A percentile compares a stretch with the other conserved stretches of the same genome.
Conservation (phyloP, 2,888 invertebrate species). For the Rhimphoctona megacephalus region DNA sequence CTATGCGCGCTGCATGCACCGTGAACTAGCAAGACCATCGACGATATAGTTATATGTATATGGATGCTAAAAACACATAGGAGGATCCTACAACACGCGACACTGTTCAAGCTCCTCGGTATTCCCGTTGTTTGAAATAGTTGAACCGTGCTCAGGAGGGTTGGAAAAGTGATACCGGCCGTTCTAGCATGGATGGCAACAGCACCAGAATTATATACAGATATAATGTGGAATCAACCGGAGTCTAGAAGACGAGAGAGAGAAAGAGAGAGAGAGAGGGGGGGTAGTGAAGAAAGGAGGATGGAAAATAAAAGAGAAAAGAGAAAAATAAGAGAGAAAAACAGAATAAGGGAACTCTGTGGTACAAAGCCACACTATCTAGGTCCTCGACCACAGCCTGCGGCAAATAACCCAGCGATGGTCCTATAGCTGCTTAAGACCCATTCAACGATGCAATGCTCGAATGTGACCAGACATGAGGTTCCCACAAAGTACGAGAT, state of each 20-base stretch:
- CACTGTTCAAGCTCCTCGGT: slow-evolving; percentile 43
- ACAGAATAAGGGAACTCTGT: slow-evolving; percentile 30
- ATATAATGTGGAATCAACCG: slow-evolving; percentile 2
- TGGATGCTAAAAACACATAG: slow-evolving; percentile 5
- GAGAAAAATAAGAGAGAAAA: slow-evolving; percentile 15
- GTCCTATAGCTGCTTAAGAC: slow-evolving; percentile 4
- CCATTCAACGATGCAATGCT: slow-evolving; percentile 57
- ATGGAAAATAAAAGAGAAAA: slow-evolving; percentile 25
- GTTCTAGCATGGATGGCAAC: slow-evolving; percentile 49
- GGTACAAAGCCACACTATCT: slow-evolving; percentile 45
- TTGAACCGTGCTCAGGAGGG: slow-evolving; percentile 61
- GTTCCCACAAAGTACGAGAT: neutral
- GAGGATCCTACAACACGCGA: slow-evolving; percentile 17
- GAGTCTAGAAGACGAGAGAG: neutral
- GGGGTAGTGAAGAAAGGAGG: slow-evolving; percentile 22
- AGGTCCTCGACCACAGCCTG: slow-evolving; percentile 41
- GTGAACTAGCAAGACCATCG: slow-evolving; percentile 23
- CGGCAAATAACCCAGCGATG: slow-evolving; percentile 30
- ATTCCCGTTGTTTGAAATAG: slow-evolving; percentile 66
- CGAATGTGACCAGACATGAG: slow-evolving; percentile 55
- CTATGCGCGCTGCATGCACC: slow-evolving; percentile 45
- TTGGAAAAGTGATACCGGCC: slow-evolving; percentile 61
- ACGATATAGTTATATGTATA: slow-evolving; percentile 14
- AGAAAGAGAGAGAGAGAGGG: neutral
- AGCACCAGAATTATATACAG: slow-evolving; percentile 1